A percentile compares a stretch with the other conserved stretches of the same genome.
phyloP scores from a whole-genome alignment of 2,113 vertebrate species.

The Lophotis ruficrista region DNA sequence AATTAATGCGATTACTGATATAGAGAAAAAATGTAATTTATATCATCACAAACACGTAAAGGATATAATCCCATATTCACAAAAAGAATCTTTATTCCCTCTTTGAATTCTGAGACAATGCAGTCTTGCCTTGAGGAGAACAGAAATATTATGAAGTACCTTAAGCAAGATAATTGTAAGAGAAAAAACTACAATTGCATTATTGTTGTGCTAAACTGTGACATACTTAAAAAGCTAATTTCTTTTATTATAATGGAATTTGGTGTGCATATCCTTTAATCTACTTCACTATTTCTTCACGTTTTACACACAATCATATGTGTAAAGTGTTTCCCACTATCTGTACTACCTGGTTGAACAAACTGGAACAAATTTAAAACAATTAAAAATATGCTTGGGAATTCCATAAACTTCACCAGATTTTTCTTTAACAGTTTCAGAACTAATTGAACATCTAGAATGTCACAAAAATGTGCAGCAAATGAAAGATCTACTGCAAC shows the following conservation, averaged over 20 bases:
- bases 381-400: slow-evolving; percentile 25
- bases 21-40: slow-evolving; percentile 65
- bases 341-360: neutral
- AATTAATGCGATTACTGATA: slow-evolving; percentile 72
- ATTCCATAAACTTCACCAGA: neutral
- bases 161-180: slow-evolving; percentile 71
- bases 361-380: slow-evolving; percentile 13
- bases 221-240: slow-evolving; percentile 73
- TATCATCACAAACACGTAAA: slow-evolving; percentile 68
- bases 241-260: slow-evolving; percentile 72
- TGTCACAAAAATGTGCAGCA: neutral
- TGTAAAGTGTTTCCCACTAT: slow-evolving; percentile 41
- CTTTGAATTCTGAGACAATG: slow-evolving; percentile 69
- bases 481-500: neutral
- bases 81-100: slow-evolving; percentile 68
- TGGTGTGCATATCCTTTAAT: slow-evolving; percentile 58
- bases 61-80: slow-evolving; percentile 68
- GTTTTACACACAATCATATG: slow-evolving; percentile 28
- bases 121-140: slow-evolving; percentile 70
- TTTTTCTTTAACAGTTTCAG: neutral
- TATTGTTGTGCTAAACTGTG: slow-evolving; percentile 74
- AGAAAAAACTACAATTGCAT: slow-evolving; percentile 66
- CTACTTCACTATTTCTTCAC: slow-evolving; percentile 37
- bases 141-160: slow-evolving; percentile 71
- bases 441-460: neutral